Conservation (phyloP, 2,113 vertebrate species). For the Nothocercus julius region DNA sequence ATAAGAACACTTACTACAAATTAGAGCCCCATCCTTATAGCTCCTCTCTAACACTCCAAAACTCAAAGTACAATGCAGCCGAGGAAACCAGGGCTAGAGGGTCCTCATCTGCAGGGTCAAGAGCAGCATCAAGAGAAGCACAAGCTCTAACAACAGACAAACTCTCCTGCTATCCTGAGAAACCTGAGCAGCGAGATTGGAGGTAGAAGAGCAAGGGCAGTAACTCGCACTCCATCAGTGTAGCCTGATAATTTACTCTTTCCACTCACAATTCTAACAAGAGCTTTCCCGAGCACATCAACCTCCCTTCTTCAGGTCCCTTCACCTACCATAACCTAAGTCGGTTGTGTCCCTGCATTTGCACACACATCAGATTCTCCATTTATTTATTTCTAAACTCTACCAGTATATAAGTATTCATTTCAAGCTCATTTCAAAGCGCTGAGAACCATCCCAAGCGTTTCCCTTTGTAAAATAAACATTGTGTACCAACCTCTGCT, state of each 20-base stretch:
- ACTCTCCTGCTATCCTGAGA: background rate
- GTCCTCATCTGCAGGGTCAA: background rate
- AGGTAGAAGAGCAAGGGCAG: background rate
- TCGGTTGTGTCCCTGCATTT: background rate
- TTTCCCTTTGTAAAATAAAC: background rate
- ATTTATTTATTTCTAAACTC: background rate
- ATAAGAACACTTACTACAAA: background rate
- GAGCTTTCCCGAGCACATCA: background rate
- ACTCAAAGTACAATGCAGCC: background rate
- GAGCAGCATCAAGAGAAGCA: background rate
- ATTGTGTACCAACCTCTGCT: constrained; percentile 86
- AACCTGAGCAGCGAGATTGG: background rate
- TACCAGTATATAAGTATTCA: background rate
- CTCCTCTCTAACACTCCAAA: background rate
- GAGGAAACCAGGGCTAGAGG: background rate
- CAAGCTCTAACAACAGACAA: background rate
- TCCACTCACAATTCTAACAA: background rate
- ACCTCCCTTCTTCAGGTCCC: background rate
- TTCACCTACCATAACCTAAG: background rate
- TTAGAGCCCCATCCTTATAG: background rate
- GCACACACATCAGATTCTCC: background rate
- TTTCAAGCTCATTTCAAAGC: background rate
- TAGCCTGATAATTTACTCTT: background rate
- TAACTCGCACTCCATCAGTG: background rate
- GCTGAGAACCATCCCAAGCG: background rate